phyloP scores from a whole-genome alignment of 2,113 vertebrate genomes.

The Anoplopoma fimbria region DNA sequence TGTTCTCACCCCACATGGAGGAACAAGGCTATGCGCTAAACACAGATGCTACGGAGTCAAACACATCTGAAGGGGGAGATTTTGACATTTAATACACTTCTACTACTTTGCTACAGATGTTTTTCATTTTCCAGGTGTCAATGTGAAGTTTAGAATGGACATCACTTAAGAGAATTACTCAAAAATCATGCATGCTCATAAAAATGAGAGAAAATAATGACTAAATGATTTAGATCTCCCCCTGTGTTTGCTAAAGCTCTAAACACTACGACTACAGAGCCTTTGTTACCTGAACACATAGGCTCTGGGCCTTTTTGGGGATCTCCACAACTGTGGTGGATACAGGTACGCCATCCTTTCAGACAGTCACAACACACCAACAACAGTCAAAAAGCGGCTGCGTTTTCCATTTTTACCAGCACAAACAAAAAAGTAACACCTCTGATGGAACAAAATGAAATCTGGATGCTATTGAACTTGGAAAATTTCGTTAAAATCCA shows the following conservation, averaged over 20 bases:
- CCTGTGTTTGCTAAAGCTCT: slow-evolving; percentile 59
- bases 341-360: slow-evolving; percentile 91
- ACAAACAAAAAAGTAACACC: neutral
- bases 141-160: neutral
- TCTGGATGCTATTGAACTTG: neutral
- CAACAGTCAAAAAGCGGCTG: slow-evolving; percentile 48
- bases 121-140: neutral
- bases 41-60: slow-evolving; percentile 58
- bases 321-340: slow-evolving; percentile 86
- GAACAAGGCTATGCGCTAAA: slow-evolving; percentile 50
- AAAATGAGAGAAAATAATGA: neutral
- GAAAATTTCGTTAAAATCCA: neutral
- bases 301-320: slow-evolving; percentile 74
- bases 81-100: neutral
- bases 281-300: slow-evolving; percentile 87
- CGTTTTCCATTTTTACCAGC: neutral
- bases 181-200: neutral
- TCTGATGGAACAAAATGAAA: neutral
- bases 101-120: neutral
- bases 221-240: slow-evolving; percentile 16
- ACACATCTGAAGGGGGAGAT: slow-evolving; percentile 58
- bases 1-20: slow-evolving; percentile 45
- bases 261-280: slow-evolving; percentile 36
- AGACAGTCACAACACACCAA: slow-evolving; percentile 83
- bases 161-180: neutral